These are phyloP conservation scores for Megalurothrips usitatus DNA, from an alignment of 2,888 invertebrate species.

Conservation along the genomic window DNA sequence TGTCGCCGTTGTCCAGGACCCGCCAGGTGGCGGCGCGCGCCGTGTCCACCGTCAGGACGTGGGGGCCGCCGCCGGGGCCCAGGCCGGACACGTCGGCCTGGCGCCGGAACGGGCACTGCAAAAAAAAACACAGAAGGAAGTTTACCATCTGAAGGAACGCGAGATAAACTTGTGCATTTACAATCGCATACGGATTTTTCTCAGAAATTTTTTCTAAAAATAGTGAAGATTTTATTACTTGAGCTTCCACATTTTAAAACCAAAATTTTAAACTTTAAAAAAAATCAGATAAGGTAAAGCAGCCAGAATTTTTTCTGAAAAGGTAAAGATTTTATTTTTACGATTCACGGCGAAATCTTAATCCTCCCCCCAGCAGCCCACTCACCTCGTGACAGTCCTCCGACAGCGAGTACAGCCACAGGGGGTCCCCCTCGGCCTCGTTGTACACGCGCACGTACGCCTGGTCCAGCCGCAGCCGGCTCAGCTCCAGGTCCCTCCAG, in stretches of 20 bases:
- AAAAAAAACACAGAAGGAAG: constrained; percentile 32
- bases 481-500: constrained; percentile 35
- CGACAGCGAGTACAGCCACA: constrained; percentile 61
- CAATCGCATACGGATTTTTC: no score
- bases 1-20: constrained; percentile 51
- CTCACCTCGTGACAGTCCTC: constrained; percentile 67
- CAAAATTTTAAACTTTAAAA: constrained; percentile 28
- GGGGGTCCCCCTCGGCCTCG: constrained; percentile 32
- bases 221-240: no score
- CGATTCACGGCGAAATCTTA: no score
- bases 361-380: no score
- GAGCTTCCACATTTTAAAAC: no score
- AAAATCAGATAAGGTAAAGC: background rate
- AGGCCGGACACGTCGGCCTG: constrained; percentile 46
- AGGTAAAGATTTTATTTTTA: no score
- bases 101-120: constrained; percentile 61
- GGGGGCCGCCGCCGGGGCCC: constrained; percentile 42
- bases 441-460: constrained; percentile 40
- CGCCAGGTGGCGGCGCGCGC: constrained; percentile 54
- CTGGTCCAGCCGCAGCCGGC: constrained; percentile 38
- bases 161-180: no score
- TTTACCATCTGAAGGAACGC: no score
- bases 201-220: no score
- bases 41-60: constrained; percentile 52
- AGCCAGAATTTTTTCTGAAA: no score